A percentile compares a stretch with the other conserved stretches of the same genome.
These are phyloP conservation scores for Tapera naevia DNA, from an alignment of 2,797 vertebrate genomes.

Conservation along the genomic window DNA sequence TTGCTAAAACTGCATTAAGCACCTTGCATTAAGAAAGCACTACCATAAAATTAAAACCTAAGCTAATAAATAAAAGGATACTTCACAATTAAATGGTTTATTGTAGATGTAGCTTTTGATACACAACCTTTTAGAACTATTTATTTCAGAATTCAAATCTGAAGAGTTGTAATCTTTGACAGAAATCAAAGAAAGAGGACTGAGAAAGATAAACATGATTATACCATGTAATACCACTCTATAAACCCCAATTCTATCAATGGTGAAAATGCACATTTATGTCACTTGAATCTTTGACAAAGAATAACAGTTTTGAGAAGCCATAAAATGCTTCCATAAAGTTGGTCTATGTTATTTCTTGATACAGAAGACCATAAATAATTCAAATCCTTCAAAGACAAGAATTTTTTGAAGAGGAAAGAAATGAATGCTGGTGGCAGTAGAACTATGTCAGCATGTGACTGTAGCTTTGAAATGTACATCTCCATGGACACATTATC, in stretches of 20 bases:
- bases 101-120: background rate
- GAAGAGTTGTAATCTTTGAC: background rate
- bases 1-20: background rate
- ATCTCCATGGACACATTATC: background rate
- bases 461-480: background rate
- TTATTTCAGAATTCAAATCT: background rate
- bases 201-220: background rate
- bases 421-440: background rate
- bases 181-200: background rate
- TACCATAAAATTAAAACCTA: background rate
- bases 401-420: background rate
- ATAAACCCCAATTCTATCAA: background rate
- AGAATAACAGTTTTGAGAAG: background rate
- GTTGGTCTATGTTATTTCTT: background rate
- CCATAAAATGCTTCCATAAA: background rate
- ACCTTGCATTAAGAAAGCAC: background rate
- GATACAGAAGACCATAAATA: background rate
- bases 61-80: background rate
- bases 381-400: background rate
- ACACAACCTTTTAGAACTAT: background rate
- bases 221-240: background rate
- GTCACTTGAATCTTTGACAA: background rate
- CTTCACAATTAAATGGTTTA: background rate
- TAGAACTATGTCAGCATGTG: background rate
- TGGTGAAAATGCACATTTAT: background rate